These are phyloP conservation scores for Smittia aterrima DNA, from an alignment of 2,888 invertebrate genomes.

Conservation along the genomic window DNA sequence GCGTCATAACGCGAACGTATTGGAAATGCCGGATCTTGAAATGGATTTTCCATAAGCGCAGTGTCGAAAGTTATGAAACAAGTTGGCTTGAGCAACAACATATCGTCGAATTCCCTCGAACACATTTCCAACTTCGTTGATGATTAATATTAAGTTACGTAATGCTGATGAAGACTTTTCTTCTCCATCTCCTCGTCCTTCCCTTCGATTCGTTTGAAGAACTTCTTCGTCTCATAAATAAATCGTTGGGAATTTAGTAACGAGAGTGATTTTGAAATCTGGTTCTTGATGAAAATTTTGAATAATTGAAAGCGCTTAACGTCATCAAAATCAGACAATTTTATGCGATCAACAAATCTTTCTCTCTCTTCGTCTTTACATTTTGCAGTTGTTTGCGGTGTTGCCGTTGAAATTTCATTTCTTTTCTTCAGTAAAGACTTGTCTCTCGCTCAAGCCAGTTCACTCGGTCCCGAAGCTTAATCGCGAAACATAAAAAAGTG, in stretches of 20 bases:
- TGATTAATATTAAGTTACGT: constrained; percentile 9
- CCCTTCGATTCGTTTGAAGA: no score
- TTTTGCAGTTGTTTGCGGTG: constrained; percentile 9
- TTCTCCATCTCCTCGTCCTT: background rate
- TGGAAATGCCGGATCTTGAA: constrained; percentile 14
- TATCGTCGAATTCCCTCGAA: constrained; percentile 6
- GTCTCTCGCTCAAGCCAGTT: constrained; percentile 31
- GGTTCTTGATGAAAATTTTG: background rate
- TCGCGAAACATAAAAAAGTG: constrained; percentile 13
- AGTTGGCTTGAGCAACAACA: constrained; percentile 9
- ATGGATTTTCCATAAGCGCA: background rate
- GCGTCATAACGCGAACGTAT: background rate
- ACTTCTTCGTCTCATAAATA: no score
- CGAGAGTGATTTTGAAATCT: background rate
- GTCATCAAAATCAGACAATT: background rate
- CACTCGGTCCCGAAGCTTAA: background rate
- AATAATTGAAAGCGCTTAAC: background rate
- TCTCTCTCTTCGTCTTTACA: background rate
- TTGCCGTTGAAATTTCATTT: constrained; percentile 38
- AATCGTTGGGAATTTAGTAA: background rate
- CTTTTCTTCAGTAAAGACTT: constrained; percentile 39
- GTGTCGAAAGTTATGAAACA: constrained; percentile 10
- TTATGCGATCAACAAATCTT: constrained; percentile 14
- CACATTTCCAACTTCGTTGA: background rate
- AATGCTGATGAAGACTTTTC: background rate